Percentiles rank a stretch among this genome's conserved stretches.
Evolutionary conservation across 2,113 vertebrate species (phyloP).

Genomic region (Dromiciops gliroides): DNA sequence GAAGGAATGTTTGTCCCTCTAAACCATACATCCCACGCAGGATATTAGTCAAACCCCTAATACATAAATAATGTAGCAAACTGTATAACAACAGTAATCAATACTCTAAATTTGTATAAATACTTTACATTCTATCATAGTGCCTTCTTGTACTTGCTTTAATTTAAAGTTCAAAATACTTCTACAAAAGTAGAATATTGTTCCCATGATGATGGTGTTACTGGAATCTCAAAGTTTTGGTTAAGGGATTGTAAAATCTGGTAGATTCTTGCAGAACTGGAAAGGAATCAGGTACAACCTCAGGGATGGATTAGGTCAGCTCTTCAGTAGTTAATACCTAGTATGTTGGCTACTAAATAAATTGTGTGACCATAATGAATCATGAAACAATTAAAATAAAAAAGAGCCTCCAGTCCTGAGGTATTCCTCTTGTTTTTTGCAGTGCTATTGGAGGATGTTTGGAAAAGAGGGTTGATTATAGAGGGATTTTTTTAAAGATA

Average conservation of each 20-base stretch:
- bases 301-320: not conserved
- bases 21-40: not conserved
- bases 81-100: not conserved
- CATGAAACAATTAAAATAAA: not conserved
- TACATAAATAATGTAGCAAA: not conserved
- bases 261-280: not conserved
- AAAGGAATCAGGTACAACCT: not conserved
- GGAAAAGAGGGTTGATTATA: not conserved
- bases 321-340: not conserved
- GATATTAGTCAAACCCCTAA: not conserved
- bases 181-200: not conserved
- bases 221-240: not conserved
- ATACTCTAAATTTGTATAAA: not conserved
- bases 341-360: not conserved
- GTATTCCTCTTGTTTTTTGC: not conserved
- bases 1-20: not conserved
- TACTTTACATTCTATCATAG: not conserved
- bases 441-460: not conserved
- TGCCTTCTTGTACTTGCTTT: not conserved
- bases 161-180: not conserved
- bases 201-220: not conserved
- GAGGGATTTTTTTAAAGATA: not conserved
- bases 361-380: not conserved
- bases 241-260: not conserved
- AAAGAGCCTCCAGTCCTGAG: not conserved